phyloP scores from a whole-genome alignment of 2,113 vertebrate species.

The Tonatia bakeri region DNA sequence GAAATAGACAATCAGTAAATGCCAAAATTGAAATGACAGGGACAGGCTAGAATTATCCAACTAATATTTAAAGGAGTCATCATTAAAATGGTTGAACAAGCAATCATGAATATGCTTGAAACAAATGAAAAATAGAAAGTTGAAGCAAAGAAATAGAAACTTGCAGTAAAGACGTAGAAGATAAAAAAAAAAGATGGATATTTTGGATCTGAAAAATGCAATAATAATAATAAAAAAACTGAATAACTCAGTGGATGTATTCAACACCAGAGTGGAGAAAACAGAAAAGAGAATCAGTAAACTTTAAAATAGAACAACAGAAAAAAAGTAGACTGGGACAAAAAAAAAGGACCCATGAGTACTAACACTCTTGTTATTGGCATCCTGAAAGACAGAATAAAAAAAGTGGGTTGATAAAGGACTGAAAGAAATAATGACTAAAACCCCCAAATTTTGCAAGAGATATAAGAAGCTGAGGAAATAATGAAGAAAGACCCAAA shows the following conservation, averaged over 20 bases:
- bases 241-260: not conserved
- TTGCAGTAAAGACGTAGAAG: too few species aligned
- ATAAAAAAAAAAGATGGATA: not conserved
- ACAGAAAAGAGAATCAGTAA: not conserved
- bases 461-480: not conserved
- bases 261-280: not conserved
- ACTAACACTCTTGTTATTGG: not conserved
- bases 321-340: not conserved
- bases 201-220: conserved; percentile 6
- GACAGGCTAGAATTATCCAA: not conserved
- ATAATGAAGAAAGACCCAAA: not conserved
- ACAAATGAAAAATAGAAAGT: not conserved
- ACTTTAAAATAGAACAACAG: not conserved
- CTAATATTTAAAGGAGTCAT: not conserved
- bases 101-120: not conserved
- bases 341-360: not conserved
- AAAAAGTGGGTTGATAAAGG: not conserved
- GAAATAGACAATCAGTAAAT: not conserved
- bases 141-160: not conserved
- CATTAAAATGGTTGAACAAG: conserved; percentile 1
- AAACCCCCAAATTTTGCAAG: not conserved
- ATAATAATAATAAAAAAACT: not conserved
- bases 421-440: too few species aligned
- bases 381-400: not conserved
- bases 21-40: not conserved